phyloP scores from a whole-genome alignment of 2,113 vertebrate genomes.

The Sceloporus tristichus region DNA sequence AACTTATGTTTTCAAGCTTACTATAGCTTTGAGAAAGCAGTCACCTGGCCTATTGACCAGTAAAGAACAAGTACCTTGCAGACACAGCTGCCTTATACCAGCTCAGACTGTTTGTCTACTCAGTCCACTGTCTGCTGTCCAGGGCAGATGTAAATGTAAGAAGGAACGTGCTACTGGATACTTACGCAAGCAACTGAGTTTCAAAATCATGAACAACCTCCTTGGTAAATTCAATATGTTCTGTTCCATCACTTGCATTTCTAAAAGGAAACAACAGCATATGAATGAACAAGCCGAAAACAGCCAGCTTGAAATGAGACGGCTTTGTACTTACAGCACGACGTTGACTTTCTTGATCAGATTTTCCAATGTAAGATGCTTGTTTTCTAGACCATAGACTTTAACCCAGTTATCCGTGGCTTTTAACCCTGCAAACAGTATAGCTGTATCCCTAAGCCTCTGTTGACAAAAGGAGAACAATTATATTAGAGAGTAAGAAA shows the following conservation, averaged over 20 bases:
- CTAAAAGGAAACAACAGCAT: conserved; percentile 61
- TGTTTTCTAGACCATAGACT: conserved; percentile 71
- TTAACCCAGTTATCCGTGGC: conserved; percentile 79
- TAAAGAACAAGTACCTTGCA: background rate
- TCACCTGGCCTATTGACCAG: background rate
- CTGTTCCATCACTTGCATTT: conserved; percentile 21
- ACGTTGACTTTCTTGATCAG: conserved; percentile 69
- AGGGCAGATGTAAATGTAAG: background rate
- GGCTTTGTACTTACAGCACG: conserved; percentile 67
- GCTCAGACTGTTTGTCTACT: background rate
- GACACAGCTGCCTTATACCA: background rate
- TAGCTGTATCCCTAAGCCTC: conserved; percentile 54
- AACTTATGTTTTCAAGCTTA: too few species aligned
- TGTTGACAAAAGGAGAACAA: conserved; percentile 53
- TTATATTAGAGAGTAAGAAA: background rate
- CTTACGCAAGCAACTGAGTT: conserved; percentile 79
- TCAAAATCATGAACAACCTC: conserved; percentile 70
- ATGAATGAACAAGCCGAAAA: background rate
- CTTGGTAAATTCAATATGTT: conserved; percentile 69
- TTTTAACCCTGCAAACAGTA: conserved; percentile 39
- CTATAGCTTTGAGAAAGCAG: background rate
- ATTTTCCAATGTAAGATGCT: conserved; percentile 76
- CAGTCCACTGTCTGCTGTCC: too few species aligned
- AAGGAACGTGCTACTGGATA: conserved; percentile 20
- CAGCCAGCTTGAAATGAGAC: background rate